Evolutionary conservation across 2,888 invertebrate genomes (phyloP).

Genomic region (Lasioglossum marginatum): DNA sequence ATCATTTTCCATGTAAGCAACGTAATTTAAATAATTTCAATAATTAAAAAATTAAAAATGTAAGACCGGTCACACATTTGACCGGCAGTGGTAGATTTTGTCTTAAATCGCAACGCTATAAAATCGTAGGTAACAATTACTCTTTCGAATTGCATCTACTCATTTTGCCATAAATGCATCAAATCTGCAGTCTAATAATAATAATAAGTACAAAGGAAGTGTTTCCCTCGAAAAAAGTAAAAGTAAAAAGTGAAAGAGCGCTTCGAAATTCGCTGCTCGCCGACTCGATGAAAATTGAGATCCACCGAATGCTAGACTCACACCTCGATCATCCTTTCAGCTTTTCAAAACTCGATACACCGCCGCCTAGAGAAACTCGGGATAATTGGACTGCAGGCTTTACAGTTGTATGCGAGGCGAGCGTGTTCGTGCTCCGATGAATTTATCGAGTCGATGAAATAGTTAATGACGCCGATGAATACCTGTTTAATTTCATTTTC

Average conservation of each 20-base stretch:
- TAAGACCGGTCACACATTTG: too few relatives aligned
- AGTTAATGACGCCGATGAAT: background rate
- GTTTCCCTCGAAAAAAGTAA: background rate
- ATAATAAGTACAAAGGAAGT: background rate
- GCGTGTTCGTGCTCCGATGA: background rate
- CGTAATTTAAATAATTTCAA: too few relatives aligned
- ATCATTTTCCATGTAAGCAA: too few relatives aligned
- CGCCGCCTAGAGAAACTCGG: background rate
- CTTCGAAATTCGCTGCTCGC: background rate
- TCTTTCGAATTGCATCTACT: too few relatives aligned
- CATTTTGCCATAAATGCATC: too few relatives aligned
- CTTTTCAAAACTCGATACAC: background rate
- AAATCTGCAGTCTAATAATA: background rate
- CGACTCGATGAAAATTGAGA: background rate
- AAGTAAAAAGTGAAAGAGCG: background rate
- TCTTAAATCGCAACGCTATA: background rate
- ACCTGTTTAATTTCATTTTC: background rate
- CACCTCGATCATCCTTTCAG: background rate
- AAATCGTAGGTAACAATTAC: too few relatives aligned
- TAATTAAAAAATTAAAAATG: too few relatives aligned
- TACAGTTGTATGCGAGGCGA: background rate
- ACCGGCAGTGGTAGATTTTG: too few relatives aligned
- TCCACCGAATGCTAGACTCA: background rate
- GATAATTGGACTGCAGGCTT: background rate
- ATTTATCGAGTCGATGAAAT: background rate